phyloP scores from a whole-genome alignment of 2,888 invertebrate species.

The Synanthedon tipuliformis region DNA sequence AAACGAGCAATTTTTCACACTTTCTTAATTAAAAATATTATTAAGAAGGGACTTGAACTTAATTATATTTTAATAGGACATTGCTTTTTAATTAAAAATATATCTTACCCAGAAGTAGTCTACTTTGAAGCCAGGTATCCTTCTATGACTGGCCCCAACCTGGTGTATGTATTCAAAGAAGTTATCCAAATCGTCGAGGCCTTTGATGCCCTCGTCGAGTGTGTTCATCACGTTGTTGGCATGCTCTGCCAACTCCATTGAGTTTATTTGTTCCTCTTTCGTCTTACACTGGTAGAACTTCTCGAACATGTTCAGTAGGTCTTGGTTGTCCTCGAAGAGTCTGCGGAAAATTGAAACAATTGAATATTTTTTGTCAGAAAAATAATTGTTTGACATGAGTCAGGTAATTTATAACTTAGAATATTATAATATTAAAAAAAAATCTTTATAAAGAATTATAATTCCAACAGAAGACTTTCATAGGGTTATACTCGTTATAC shows the following conservation, averaged over 20 bases:
- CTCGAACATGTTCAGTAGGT: constrained; percentile 81
- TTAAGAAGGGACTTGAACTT: too few species aligned
- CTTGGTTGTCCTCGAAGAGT: constrained; percentile 87
- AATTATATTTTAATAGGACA: not conserved
- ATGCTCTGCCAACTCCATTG: constrained; percentile 86
- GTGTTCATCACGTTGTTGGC: constrained; percentile 91
- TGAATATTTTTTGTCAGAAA: too few species aligned
- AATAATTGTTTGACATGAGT: too few species aligned
- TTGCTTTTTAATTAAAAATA: not conserved
- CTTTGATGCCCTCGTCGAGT: constrained; percentile 88
- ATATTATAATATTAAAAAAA: too few species aligned
- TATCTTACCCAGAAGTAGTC: constrained; percentile 88
- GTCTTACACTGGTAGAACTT: constrained; percentile 84
- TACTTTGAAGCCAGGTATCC: constrained; percentile 87
- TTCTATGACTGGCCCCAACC: constrained; percentile 84
- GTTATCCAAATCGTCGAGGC: constrained; percentile 85
- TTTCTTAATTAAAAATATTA: too few species aligned
- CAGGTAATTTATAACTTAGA: too few species aligned
- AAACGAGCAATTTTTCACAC: too few species aligned
- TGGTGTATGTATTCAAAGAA: constrained; percentile 86
- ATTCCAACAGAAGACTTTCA: too few species aligned
- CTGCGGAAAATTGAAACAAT: constrained; percentile 52
- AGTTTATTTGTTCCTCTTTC: constrained; percentile 83
- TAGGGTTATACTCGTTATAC: too few species aligned
- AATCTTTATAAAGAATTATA: too few species aligned